Evolutionary conservation across 1,140 invertebrate genomes (phyloP), one percentile per base, ranked within the genome.

Genomic region (Anoplophora glabripennis): DNA sequence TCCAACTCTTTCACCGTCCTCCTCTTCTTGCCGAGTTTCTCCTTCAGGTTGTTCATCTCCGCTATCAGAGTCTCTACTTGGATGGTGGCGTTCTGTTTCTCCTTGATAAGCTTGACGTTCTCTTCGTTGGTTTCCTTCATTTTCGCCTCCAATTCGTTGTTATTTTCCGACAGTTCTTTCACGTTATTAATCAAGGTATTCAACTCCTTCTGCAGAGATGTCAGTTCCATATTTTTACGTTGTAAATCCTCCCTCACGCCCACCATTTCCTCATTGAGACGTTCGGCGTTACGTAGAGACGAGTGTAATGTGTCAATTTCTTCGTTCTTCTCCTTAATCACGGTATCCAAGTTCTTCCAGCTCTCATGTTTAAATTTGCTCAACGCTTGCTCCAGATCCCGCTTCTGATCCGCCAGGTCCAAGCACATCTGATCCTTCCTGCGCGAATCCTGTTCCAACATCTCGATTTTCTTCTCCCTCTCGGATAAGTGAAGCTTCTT

Each of bases 371-470:
- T 62, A 7, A 65, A 61, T 42, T 47, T 58, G 5, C 33, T 11
- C 12, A 71, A 40, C 37, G 68, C 53, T 38, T 67, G 34, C 54
- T 69, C 65, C 9, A 67, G 57, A 52, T 64, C 52, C 8, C 73
- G 76, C 10, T 84, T 83, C 55, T 84, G 82, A 67, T 77, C 79
- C 7, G 79, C 78, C n/a, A 85, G 71, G 65, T 83, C 80, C 42
- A 80, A 69, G 15, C 84, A 77, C 74, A 86, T 83, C 34, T 81
- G 81, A 71, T 86, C 83, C 57, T 82, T 81, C 21, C 79, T 70
- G 17, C 79, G 70, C 38, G 84, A 80, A 60, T 84, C 83, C 56
- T 80, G 77, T 71, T 80, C 81, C 7, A 83, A 75, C 47, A 81
- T 71, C 53, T 83, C 71, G 8, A 85, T 65, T 62, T 86, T 81